A percentile compares a stretch with the other conserved stretches of the same genome.
phyloP scores from a whole-genome alignment of 2,113 vertebrate species.

The Takifugu bimaculatus region DNA sequence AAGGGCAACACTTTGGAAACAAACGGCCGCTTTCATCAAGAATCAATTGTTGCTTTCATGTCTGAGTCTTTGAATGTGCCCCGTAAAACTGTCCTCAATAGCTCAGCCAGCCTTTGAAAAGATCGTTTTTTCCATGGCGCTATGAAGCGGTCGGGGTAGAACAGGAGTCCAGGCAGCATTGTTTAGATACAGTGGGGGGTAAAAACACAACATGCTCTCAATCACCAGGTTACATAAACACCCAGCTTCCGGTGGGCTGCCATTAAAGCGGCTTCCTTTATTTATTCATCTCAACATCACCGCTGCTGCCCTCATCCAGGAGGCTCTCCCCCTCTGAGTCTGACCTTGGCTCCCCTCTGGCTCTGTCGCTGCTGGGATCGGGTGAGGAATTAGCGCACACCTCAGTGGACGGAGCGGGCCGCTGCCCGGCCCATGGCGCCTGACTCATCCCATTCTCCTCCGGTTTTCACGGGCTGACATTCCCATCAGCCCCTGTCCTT shows the following conservation, averaged over 20 bases:
- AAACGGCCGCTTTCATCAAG: constrained; percentile 34
- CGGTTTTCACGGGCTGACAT: constrained; percentile 54
- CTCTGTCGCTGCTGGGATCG: constrained; percentile 29
- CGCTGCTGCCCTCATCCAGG: constrained; percentile 1
- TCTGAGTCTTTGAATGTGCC: constrained; percentile 34
- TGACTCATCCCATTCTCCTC: constrained; percentile 59
- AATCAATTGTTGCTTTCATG: constrained; percentile 49
- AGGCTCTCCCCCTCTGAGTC: constrained; percentile 13
- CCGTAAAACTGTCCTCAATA: constrained; percentile 30
- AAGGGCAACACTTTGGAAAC: constrained; percentile 44
- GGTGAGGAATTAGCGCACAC: constrained; percentile 53
- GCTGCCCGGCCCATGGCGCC: constrained; percentile 41
- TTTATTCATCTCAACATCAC: constrained; percentile 37
- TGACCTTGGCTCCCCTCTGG: constrained; percentile 25
- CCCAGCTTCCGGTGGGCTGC: constrained; percentile 28
- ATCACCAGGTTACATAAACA: constrained; percentile 52
- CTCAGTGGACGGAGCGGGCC: constrained; percentile 51
- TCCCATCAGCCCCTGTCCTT: constrained; percentile 59
- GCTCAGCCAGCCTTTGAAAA: constrained; percentile 16
- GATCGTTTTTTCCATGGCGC: neutral
- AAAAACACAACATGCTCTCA: constrained; percentile 3
- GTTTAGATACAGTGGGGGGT: neutral
- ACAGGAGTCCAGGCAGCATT: neutral
- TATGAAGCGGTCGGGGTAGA: neutral
- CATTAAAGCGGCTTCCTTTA: constrained; percentile 33